Conservation (phyloP, 2,113 vertebrate species). For the Anseranas semipalmata region DNA sequence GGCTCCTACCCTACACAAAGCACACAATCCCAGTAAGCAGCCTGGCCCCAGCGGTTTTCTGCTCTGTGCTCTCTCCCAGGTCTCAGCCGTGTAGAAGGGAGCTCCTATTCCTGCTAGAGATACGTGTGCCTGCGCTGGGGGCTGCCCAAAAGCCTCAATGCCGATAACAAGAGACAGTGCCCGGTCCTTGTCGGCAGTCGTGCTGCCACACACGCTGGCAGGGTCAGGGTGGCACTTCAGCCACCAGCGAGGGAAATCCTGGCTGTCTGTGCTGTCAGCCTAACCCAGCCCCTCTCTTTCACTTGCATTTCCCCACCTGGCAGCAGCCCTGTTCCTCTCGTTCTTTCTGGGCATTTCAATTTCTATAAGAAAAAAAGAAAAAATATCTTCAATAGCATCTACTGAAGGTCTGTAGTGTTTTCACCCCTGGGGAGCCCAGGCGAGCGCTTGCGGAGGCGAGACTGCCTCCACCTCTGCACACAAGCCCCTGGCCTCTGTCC, state of each 20-base stretch:
- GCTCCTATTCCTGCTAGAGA: background rate
- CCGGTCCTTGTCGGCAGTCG: background rate
- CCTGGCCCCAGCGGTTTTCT: background rate
- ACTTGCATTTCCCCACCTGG: background rate
- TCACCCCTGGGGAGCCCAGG: background rate
- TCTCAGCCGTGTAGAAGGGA: background rate
- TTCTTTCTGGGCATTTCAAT: background rate
- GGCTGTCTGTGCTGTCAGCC: background rate
- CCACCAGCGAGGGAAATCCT: background rate
- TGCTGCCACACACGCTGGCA: background rate
- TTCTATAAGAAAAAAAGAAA: background rate
- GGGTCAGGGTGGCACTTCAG: background rate
- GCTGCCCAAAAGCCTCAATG: background rate
- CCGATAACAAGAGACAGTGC: background rate
- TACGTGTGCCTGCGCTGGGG: background rate
- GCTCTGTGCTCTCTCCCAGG: background rate
- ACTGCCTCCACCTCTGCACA: background rate
- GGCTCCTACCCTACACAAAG: rapidly evolving
- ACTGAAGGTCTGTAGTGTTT: background rate
- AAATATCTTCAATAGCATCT: background rate
- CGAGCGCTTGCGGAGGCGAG: background rate
- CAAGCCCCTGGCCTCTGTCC: background rate
- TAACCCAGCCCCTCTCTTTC: background rate
- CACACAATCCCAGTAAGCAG: background rate
- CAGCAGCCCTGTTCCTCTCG: background rate